Base-by-base conservation (phyloP, 2,888 invertebrate species). In the Cantharis rustica region DNA sequence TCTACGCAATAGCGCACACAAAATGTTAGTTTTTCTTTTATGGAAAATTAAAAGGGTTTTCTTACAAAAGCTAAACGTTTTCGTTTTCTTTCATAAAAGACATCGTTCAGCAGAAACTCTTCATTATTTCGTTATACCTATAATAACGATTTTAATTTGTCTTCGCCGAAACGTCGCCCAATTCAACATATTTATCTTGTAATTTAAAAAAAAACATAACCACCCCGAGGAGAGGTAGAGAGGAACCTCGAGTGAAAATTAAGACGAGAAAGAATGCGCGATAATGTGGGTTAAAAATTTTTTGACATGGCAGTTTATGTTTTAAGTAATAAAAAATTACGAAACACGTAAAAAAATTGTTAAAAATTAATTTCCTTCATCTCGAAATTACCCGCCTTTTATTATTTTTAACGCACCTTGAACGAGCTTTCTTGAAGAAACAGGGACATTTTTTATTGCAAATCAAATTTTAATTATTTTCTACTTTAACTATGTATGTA, bases 11-110 rank as follows among this genome's bases (percentile, higher is more conserved):
- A 47, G 66, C 61, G 47, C 26, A 61, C 61, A 68, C 61, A 47
- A 47, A n/a, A 47, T 47, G 47, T 16, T n/a, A 16, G 47, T 61
- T 27, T 68, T 73, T 68, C 69, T 27, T 73, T 26, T 61, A 61
- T 61, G 61, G 16, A 72, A 31, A 68, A 68, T 72, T 68, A 72
- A 66, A 27, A 68, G 68, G 10, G 13, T 20, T 64, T 26, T 68
- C 47, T 16, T 15, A 72, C 72, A 68, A 16, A 63, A 63, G 69
- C 27, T 69, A 69, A 73, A 61, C 69, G 73, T 61, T 61, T 72
- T 68, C 68, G 16, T 68, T 68, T 69, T 70, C 27, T 31, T 27
- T 26, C 64, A 20, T 20, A 64, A 20, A 9, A 7, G 17, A 64
- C 64, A 16, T 13, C 17, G 20, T 64, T 16, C 64, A n/a, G 16